Percentiles rank a stretch among this genome's conserved stretches.
phyloP scores from a whole-genome alignment of 2,888 invertebrate species.

The Drosophila setosimentum region DNA sequence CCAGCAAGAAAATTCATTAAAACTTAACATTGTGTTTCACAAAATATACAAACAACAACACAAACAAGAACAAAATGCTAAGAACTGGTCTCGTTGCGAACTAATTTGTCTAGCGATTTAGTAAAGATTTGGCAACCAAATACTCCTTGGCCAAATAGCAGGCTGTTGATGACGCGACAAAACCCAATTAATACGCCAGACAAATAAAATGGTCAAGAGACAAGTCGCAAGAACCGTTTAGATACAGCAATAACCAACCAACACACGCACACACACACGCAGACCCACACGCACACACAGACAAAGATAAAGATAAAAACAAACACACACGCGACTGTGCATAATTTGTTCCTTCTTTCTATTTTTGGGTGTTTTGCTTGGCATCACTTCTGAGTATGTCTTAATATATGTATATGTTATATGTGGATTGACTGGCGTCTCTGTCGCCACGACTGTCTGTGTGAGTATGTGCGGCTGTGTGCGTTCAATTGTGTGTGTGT shows the following conservation, averaged over 20 bases:
- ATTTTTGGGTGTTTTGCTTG: conserved; percentile 41
- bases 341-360: conserved; percentile 53
- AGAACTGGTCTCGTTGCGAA: conserved; percentile 64
- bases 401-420: conserved; percentile 51
- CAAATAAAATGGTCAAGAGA: conserved; percentile 68
- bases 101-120: conserved; percentile 78
- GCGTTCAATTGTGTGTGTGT: conserved; percentile 14
- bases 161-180: conserved; percentile 76
- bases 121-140: conserved; percentile 53
- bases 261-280: conserved; percentile 4
- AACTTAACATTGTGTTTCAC: conserved; percentile 69
- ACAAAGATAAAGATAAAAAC: background rate
- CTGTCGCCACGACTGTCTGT: conserved; percentile 57
- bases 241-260: conserved; percentile 71
- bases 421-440: conserved; percentile 39
- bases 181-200: conserved; percentile 81
- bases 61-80: conserved; percentile 6
- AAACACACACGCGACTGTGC: conserved; percentile 62
- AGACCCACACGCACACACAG: conserved; percentile 5
- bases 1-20: conserved; percentile 73
- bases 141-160: conserved; percentile 5
- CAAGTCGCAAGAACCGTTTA: conserved; percentile 62
- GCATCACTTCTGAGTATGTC: conserved; percentile 39
- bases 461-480: conserved; percentile 12
- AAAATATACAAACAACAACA: conserved; percentile 37